Evolutionary conservation across 2,113 vertebrate species (phyloP), one percentile per base, ranked within the genome.

Genomic region (Sula dactylatra): DNA sequence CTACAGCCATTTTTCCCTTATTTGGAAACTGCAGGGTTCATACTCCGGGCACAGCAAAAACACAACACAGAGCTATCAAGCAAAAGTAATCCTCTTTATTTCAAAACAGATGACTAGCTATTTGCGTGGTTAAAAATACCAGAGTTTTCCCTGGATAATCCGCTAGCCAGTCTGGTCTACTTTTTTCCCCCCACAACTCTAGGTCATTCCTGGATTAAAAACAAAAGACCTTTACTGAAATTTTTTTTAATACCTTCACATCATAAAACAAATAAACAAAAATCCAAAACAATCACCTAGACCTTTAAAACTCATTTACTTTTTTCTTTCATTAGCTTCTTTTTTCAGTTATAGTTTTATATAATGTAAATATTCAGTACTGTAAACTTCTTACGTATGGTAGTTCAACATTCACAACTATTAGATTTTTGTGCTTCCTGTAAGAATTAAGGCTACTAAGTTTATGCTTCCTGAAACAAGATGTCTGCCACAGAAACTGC

Each of bases 71-170:
- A 93, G 93, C 77, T 96, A 96, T 97, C 96, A 96, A 91, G 92
- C 92, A 92, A 95, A 94, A 95, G 80, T 94, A 97, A 97, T 98
- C 97, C 97, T 98, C 97, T 98, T 98, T 97, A 97, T 97, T 97
- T 96, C 96, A 82, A 95, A 98, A 96, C 97, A 98, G 97, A 98
- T 97, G 97, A 98, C 96, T 93, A 95, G 96, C 93, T 97, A 96
- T 97, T 98, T 97, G 95, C 95, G 93, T 95, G 91, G 96, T 96
- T 98, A 98, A 98, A 98, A 98, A 97, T 97, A 98, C 71, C 97
- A 95, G 69, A 94, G 93, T 98, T 98, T 97, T 97, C 95, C 97
- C 88, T 80, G 73, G 97, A 59, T 97, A 97, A 98, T 97, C 97
- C 62, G 5, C 88, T 94, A 93, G 91, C 90, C 94, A 90, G 94